A percentile compares a stretch with the other conserved stretches of the same genome.
These are phyloP conservation scores for Piprites chloris DNA, from an alignment of 2,113 vertebrate species.

Conservation along the genomic window DNA sequence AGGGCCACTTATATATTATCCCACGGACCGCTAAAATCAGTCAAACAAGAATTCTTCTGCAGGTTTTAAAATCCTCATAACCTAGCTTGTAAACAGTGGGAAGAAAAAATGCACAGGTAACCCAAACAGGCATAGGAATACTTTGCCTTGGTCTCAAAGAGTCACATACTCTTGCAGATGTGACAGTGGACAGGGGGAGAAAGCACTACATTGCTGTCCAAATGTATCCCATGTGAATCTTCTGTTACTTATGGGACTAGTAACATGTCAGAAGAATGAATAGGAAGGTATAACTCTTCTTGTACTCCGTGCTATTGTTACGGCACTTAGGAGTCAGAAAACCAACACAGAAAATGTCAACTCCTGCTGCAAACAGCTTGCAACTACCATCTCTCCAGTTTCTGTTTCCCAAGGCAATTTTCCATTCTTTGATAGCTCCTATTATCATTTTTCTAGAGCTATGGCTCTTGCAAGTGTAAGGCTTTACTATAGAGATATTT, in stretches of 20 bases:
- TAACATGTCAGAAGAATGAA: background rate
- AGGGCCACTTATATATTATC: background rate
- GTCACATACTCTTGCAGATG: background rate
- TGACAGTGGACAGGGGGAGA: background rate
- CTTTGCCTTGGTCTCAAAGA: background rate
- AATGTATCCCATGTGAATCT: background rate
- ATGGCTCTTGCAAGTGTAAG: background rate
- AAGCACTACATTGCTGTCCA: background rate
- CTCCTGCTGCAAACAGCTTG: background rate
- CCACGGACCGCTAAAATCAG: background rate
- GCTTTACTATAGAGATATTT: background rate
- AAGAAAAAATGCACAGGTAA: background rate
- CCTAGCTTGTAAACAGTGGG: background rate
- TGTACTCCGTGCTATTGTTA: background rate
- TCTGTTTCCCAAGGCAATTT: background rate
- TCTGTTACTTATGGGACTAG: background rate
- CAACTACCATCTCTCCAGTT: background rate
- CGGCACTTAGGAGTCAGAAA: background rate
- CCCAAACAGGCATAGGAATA: background rate
- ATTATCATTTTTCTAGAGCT: background rate
- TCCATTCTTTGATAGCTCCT: background rate
- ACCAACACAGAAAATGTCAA: background rate
- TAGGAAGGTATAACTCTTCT: background rate
- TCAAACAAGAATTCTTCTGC: background rate
- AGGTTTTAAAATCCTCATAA: background rate